phyloP scores from a whole-genome alignment of 1,140 invertebrate genomes.

The Anastatus disparis region DNA sequence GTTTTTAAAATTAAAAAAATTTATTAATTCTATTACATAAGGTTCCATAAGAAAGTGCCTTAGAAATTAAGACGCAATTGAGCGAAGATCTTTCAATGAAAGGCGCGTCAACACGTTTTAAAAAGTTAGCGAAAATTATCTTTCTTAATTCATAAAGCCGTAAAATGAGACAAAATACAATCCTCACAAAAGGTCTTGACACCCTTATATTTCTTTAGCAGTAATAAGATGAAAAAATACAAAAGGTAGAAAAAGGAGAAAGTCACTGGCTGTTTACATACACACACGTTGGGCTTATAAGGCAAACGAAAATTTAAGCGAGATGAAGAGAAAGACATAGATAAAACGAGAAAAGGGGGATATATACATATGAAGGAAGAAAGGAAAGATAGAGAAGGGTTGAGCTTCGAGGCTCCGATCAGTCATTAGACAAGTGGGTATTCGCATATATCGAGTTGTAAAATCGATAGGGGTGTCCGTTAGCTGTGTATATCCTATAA shows the following conservation, averaged over 20 bases:
- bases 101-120: too few species aligned
- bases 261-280: too few species aligned
- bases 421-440: conserved; percentile 69
- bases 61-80: too few species aligned
- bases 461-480: conserved; percentile 68
- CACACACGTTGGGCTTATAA: too few species aligned
- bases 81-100: not conserved
- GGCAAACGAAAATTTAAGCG: conserved; percentile 5
- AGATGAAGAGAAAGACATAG: conserved; percentile 18
- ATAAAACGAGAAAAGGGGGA: conserved; percentile 3
- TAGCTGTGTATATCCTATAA: conserved; percentile 65
- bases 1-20: too few species aligned
- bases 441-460: conserved; percentile 67
- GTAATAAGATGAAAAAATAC: too few species aligned
- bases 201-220: not conserved
- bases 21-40: too few species aligned
- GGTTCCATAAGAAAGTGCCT: too few species aligned
- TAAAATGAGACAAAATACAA: not conserved
- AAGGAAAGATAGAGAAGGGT: conserved; percentile 1
- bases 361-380: conserved; percentile 4
- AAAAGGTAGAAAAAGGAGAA: too few species aligned
- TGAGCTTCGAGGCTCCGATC: conserved; percentile 62
- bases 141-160: too few species aligned
- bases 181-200: not conserved
- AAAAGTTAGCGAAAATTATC: too few species aligned